Evolutionary conservation across 2,797 vertebrate genomes (phyloP).

Genomic region (Acestrorhynchus altus): DNA sequence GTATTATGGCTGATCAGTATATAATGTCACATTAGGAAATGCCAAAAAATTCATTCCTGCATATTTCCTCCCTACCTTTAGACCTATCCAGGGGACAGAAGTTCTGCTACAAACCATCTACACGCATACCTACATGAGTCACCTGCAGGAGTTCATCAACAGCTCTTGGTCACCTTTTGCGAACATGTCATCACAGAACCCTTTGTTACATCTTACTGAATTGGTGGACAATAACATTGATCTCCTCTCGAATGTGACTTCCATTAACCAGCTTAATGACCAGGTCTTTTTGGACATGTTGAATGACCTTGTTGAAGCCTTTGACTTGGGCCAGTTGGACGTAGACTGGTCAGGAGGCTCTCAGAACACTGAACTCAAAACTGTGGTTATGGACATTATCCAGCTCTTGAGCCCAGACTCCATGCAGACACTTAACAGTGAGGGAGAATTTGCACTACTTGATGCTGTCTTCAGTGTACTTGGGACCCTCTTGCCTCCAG

Average conservation of each 20-base stretch:
- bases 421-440: conserved; percentile 51
- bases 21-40: not conserved
- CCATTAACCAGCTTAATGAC: conserved; percentile 54
- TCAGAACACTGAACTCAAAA: conserved; percentile 61
- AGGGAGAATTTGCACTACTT: conserved; percentile 63
- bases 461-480: conserved; percentile 62
- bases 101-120: conserved; percentile 69
- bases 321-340: conserved; percentile 68
- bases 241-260: conserved; percentile 53
- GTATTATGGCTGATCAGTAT: too few species aligned
- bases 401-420: conserved; percentile 63
- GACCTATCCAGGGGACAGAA: conserved; percentile 72
- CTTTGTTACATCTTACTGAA: conserved; percentile 62
- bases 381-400: conserved; percentile 62
- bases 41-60: not conserved
- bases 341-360: conserved; percentile 58
- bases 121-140: conserved; percentile 46
- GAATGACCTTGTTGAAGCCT: conserved; percentile 59
- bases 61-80: conserved; percentile 56
- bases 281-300: conserved; percentile 58
- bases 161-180: conserved; percentile 51
- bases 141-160: conserved; percentile 29
- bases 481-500: conserved; percentile 61
- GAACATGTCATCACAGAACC: conserved; percentile 57
- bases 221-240: conserved; percentile 65